These are phyloP conservation scores for Hoplias malabaricus DNA, from an alignment of 2,113 vertebrate genomes.

Conservation along the genomic window DNA sequence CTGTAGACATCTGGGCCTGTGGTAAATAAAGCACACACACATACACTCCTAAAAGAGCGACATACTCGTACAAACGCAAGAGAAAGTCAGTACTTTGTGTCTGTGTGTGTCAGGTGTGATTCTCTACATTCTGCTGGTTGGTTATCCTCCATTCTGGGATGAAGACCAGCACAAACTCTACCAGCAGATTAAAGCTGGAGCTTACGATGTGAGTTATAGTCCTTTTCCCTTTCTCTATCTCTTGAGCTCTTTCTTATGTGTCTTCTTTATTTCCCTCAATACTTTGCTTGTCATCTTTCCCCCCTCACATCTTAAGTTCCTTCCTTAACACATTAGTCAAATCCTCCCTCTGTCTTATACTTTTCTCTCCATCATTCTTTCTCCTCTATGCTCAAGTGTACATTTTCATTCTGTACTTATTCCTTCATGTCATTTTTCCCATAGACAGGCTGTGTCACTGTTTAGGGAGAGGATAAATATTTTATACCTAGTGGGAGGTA, in stretches of 20 bases:
- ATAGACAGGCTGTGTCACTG: neutral
- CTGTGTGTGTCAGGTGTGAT: slow-evolving; percentile 83
- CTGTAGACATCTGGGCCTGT: slow-evolving; percentile 98
- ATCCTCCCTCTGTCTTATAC: neutral
- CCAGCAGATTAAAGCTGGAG: slow-evolving; percentile 98
- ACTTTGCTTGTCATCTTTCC: neutral
- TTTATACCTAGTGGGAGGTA: neutral
- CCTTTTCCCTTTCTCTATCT: neutral
- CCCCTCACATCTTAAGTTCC: neutral
- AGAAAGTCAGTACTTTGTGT: slow-evolving; percentile 1
- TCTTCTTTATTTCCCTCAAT: neutral
- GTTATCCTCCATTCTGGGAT: slow-evolving; percentile 97
- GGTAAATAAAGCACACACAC: slow-evolving; percentile 71
- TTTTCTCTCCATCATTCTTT: neutral
- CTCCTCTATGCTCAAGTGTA: neutral
- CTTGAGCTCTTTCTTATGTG: neutral
- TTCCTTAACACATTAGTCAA: neutral
- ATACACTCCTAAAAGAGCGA: slow-evolving; percentile 16
- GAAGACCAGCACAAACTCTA: slow-evolving; percentile 98
- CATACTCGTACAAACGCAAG: slow-evolving; percentile 19
- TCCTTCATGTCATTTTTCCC: neutral
- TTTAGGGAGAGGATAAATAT: too few species aligned
- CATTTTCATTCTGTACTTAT: neutral
- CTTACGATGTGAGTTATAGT: slow-evolving; percentile 88
- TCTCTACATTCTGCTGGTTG: slow-evolving; percentile 95